A percentile compares a stretch with the other conserved stretches of the same genome.
phyloP scores from a whole-genome alignment of 2,797 vertebrate genomes.

The Poecilia gillii region DNA sequence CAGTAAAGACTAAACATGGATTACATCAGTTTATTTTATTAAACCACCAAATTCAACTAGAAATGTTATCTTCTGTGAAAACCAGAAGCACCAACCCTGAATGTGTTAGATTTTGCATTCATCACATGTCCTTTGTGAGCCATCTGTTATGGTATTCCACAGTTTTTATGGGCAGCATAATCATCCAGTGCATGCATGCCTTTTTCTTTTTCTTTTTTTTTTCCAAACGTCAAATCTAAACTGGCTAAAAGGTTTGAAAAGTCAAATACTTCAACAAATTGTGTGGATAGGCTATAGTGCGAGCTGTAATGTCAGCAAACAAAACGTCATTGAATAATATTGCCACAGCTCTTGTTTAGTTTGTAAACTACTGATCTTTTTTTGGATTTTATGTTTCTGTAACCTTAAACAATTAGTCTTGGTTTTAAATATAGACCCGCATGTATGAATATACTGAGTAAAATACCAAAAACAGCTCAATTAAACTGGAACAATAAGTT shows the following conservation, averaged over 20 bases:
- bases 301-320: background rate
- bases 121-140: background rate
- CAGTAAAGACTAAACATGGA: background rate
- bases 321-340: background rate
- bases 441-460: background rate
- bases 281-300: no score
- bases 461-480: background rate
- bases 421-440: background rate
- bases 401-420: background rate
- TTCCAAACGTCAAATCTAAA: background rate
- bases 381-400: background rate
- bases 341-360: background rate
- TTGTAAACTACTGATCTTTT: background rate
- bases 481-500: slow-evolving; percentile 26
- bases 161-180: background rate
- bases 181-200: background rate
- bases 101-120: background rate
- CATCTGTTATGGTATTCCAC: background rate
- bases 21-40: background rate
- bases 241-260: slow-evolving; percentile 1
- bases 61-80: background rate
- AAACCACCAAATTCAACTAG: background rate
- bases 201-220: background rate
- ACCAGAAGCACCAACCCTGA: background rate
- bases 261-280: background rate